A percentile compares a stretch with the other conserved stretches of the same genome.
Evolutionary conservation across 2,113 vertebrate genomes (phyloP).

Genomic region (Spizaetus ornatus): DNA sequence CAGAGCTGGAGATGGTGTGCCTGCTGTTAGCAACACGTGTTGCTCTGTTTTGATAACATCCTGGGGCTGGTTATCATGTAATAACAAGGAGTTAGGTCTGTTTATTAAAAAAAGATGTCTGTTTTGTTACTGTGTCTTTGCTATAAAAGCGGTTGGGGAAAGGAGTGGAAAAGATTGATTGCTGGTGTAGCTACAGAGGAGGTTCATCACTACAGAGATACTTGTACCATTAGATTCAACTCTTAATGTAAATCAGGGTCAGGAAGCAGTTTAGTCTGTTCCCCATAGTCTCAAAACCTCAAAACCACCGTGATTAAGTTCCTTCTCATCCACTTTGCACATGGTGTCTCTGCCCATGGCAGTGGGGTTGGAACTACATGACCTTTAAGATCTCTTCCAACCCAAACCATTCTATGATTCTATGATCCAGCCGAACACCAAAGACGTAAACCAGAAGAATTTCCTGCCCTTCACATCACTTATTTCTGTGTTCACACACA

Average conservation of each 20-base stretch:
- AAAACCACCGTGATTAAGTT: constrained; percentile 11
- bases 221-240: not conserved
- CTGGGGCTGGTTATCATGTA: not conserved
- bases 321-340: constrained; percentile 39
- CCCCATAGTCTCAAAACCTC: constrained; percentile 23
- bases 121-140: not conserved
- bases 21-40: not conserved
- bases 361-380: no score
- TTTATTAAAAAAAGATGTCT: constrained; percentile 34
- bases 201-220: not conserved
- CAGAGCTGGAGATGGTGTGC: not conserved
- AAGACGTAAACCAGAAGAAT: constrained; percentile 28
- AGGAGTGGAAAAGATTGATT: not conserved
- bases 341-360: not conserved
- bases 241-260: not conserved
- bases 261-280: constrained; percentile 22
- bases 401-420: no score
- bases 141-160: not conserved
- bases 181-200: not conserved
- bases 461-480: not conserved
- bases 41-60: constrained; percentile 20
- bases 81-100: not conserved
- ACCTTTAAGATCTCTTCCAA: no score
- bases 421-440: not conserved
- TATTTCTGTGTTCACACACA: not conserved